phyloP scores from a whole-genome alignment of 2,797 vertebrate species.

The Characodon lateralis region DNA sequence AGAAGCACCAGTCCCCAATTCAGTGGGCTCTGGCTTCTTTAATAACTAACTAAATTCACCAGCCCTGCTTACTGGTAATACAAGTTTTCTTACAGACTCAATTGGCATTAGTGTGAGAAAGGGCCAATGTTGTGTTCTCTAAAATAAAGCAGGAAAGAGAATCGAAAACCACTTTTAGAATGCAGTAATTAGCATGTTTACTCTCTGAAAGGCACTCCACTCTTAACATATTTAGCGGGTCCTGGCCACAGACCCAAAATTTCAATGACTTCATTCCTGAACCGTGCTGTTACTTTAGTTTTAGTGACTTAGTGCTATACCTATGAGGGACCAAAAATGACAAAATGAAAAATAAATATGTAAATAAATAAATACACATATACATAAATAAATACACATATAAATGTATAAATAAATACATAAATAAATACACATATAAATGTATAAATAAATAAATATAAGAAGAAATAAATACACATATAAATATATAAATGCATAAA shows the following conservation, averaged over 20 bases:
- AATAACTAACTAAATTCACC: conserved; percentile 82
- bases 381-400: too few species aligned
- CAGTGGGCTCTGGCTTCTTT: conserved; percentile 79
- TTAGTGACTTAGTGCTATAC: background rate
- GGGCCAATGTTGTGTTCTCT: conserved; percentile 83
- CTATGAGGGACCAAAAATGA: too few species aligned
- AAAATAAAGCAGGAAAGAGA: conserved; percentile 84
- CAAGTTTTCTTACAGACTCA: conserved; percentile 82
- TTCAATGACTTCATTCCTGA: background rate
- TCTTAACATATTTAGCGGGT: conserved; percentile 30
- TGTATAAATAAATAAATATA: too few species aligned
- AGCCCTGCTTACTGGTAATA: conserved; percentile 83
- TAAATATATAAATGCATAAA: too few species aligned
- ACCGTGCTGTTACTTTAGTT: background rate
- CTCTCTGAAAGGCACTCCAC: conserved; percentile 81
- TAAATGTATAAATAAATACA: too few species aligned
- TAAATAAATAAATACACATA: too few species aligned
- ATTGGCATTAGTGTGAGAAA: conserved; percentile 79
- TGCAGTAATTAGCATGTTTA: conserved; percentile 91
- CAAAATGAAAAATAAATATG: too few species aligned
- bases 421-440: too few species aligned
- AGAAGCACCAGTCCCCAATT: conserved; percentile 73
- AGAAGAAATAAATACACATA: too few species aligned
- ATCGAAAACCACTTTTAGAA: conserved; percentile 89
- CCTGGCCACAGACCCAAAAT: background rate